Conservation (phyloP, 2,113 vertebrate genomes). For the Phoxinus phoxinus region DNA sequence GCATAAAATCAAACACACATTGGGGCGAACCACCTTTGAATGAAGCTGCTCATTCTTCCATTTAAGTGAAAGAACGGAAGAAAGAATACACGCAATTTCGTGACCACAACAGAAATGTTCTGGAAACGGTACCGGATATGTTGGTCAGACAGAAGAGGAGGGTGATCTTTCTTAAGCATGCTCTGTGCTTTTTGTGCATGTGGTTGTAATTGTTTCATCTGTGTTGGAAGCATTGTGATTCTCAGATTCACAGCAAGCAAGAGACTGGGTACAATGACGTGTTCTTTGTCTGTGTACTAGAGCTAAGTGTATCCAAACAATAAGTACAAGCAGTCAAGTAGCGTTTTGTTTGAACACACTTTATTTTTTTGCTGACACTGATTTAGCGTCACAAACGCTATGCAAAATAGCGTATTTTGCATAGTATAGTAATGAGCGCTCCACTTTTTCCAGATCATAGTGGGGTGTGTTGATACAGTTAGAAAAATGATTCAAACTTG, state of each 20-base stretch:
- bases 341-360: too few relatives aligned
- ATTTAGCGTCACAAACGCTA: background rate
- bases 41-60: slow-evolving; percentile 48
- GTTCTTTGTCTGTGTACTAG: slow-evolving; percentile 26
- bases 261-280: slow-evolving; percentile 14
- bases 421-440: background rate
- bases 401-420: background rate
- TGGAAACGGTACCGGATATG: slow-evolving; percentile 52
- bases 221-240: slow-evolving; percentile 31
- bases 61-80: slow-evolving; percentile 53
- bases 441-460: background rate
- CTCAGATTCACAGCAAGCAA: slow-evolving; percentile 53
- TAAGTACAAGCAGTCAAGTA: background rate
- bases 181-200: slow-evolving; percentile 59
- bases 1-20: slow-evolving; percentile 48
- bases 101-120: slow-evolving; percentile 60
- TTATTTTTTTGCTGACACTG: background rate
- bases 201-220: slow-evolving; percentile 70
- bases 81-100: slow-evolving; percentile 48
- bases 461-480: background rate
- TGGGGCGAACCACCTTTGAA: slow-evolving; percentile 48
- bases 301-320: background rate
- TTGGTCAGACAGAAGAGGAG: slow-evolving; percentile 58
- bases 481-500: slow-evolving; percentile 9
- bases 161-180: slow-evolving; percentile 46